Evolutionary conservation across 1,140 invertebrate species (phyloP), one percentile per base, ranked within the genome.

Genomic region (Metopolophium dirhodum): DNA sequence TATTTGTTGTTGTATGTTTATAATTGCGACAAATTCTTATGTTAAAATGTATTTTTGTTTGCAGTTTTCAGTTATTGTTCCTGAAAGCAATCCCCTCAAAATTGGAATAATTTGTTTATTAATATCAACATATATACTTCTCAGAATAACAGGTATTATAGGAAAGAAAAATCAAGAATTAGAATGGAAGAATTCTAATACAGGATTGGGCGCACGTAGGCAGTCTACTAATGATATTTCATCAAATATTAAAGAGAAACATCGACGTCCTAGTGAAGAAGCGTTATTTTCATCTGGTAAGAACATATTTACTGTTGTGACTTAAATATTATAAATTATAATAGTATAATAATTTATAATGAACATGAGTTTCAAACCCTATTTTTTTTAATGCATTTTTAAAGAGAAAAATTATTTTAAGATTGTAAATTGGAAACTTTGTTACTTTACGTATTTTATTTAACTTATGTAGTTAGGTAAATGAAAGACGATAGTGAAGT

Each of bases 201-300:
- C 61, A n/a, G 47, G 47, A 37, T 54, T n/a, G 20, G 57, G 82
- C 85, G 91, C n/a, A 57, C 87, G 94, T 7, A 89, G 94, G 37
- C 94, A 94, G 57, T 94, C 94, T 83, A 89, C 94, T 49, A 94
- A 94, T 89, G 94, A 93, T 94, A 91, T 94, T 93, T 89, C 89
- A 30, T 57, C 87, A 41, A 35, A 61, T 8, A 96, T 94, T 54
- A 95, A 95, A 90, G 94, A 93, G 18, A 95, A 96, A 94, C 96
- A 96, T 90, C 95, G 97, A 47, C 95, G 97, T 90, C 97, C 97
- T 0, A 98, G 97, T 94, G 97, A 98, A 94, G 97, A 98, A 94
- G 97, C 97, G 0, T 96, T 97, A 94, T 96, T 96, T 51, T 97
- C 97, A 94, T 96, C 95, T 30, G 96, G 96, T 89, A 96, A 96